Evolutionary conservation across 2,888 invertebrate genomes (phyloP).

Genomic region (Eupithecia inturbata): DNA sequence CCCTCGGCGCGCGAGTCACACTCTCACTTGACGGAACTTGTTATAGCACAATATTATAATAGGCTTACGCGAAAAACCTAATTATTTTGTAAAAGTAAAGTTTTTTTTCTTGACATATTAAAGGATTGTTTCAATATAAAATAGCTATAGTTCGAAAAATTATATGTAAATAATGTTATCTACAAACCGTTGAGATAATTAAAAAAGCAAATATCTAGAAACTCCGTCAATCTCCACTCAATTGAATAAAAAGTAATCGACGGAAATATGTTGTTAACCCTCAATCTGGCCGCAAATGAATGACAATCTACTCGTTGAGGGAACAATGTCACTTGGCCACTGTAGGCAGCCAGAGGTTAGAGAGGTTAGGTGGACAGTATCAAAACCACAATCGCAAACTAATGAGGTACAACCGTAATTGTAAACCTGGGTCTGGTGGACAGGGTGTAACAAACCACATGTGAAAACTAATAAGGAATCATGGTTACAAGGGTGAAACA

Average conservation of each 20-base stretch:
- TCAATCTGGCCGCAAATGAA: slow-evolving; percentile 59
- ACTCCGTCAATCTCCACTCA: slow-evolving; percentile 31
- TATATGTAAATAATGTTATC: not conserved
- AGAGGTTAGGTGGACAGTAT: slow-evolving; percentile 10
- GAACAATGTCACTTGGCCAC: slow-evolving; percentile 54
- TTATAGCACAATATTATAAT: too few species aligned
- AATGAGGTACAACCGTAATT: slow-evolving; percentile 12
- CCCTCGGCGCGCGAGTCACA: too few species aligned
- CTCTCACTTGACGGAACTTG: too few species aligned
- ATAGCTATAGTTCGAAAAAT: not conserved
- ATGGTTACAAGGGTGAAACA: not conserved
- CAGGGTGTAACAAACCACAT: not conserved
- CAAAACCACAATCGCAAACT: slow-evolving; percentile 12
- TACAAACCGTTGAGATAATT: too few species aligned
- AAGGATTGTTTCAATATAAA: too few species aligned
- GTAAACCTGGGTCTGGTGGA: slow-evolving; percentile 5
- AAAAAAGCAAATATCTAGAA: not conserved
- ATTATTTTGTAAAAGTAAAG: not conserved
- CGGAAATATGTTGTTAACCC: slow-evolving; percentile 62
- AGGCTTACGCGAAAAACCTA: not conserved
- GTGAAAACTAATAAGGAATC: slow-evolving; percentile 1
- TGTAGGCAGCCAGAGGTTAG: slow-evolving; percentile 4
- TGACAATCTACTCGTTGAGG: slow-evolving; percentile 63
- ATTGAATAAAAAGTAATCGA: slow-evolving; percentile 63
- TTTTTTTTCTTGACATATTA: too few species aligned